Percentiles rank a stretch among this genome's conserved stretches.
These are phyloP conservation scores for Bradypus variegatus DNA, from an alignment of 2,797 vertebrate genomes.

Conservation along the genomic window DNA sequence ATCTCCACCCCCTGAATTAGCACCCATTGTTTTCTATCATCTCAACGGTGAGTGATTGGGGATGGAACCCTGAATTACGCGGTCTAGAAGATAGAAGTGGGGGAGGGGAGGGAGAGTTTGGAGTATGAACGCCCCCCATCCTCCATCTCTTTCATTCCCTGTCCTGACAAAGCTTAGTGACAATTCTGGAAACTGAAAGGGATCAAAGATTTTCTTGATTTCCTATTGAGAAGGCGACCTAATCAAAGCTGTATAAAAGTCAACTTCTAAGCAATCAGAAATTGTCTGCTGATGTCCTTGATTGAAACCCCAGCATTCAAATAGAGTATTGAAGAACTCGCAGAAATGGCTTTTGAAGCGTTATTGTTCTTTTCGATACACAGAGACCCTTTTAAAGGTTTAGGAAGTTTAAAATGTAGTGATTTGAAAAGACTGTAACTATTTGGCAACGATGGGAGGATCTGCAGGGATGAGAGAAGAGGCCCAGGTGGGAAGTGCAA, in stretches of 20 bases:
- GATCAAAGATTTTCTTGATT: constrained; percentile 63
- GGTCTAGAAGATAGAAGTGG: not conserved
- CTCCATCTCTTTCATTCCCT: not conserved
- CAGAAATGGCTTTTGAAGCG: constrained; percentile 58
- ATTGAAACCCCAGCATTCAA: constrained; percentile 65
- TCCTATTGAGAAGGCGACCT: constrained; percentile 59
- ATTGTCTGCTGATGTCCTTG: constrained; percentile 58
- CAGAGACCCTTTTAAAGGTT: constrained; percentile 45
- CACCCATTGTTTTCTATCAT: constrained; percentile 58
- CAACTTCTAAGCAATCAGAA: constrained; percentile 67
- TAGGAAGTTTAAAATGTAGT: constrained; percentile 55
- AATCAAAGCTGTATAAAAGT: constrained; percentile 64
- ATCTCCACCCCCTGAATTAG: constrained; percentile 60
- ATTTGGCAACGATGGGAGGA: constrained; percentile 37
- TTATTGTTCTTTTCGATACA: constrained; percentile 61
- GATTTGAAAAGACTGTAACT: constrained; percentile 53
- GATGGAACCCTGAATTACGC: not conserved
- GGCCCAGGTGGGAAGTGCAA: constrained; percentile 28
- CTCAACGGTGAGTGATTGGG: constrained; percentile 9
- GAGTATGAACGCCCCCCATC: not conserved
- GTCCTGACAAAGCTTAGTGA: constrained; percentile 26
- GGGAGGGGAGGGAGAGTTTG: not conserved
- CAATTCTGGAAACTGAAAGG: constrained; percentile 51
- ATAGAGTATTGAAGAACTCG: constrained; percentile 55
- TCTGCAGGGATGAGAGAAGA: not conserved